Conservation (phyloP, 2,888 invertebrate species). For the Schrankia costaestrigalis region DNA sequence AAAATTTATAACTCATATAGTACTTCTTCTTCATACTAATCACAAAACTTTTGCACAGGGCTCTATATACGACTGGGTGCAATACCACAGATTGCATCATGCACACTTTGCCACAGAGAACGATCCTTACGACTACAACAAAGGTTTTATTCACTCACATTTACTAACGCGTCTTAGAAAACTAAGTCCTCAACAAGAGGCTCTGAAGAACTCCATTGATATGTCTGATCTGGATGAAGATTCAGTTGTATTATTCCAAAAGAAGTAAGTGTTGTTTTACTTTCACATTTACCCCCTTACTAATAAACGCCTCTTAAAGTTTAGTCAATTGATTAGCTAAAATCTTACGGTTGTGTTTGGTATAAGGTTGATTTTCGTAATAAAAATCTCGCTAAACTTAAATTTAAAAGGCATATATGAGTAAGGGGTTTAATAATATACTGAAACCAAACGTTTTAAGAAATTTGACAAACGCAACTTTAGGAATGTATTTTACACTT, state of each 20-base stretch:
- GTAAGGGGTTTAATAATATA: too few species aligned
- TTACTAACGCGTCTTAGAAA: constrained; percentile 85
- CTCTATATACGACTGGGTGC: constrained; percentile 91
- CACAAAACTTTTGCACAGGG: constrained; percentile 78
- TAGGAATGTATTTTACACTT: too few species aligned
- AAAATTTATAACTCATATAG: not conserved
- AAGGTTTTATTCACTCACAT: constrained; percentile 91
- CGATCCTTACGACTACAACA: constrained; percentile 89
- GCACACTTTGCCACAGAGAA: constrained; percentile 86
- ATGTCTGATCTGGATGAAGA: constrained; percentile 91
- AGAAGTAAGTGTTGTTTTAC: constrained; percentile 83
- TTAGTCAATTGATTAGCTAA: too few species aligned
- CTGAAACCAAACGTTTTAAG: too few species aligned
- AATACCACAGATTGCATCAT: constrained; percentile 91
- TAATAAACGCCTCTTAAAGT: too few species aligned
- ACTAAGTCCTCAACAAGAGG: constrained; percentile 83
- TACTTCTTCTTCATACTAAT: not conserved
- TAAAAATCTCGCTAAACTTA: too few species aligned
- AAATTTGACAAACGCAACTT: too few species aligned
- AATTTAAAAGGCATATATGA: too few species aligned
- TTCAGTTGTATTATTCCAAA: constrained; percentile 92
- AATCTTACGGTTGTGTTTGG: too few species aligned
- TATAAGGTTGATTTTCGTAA: too few species aligned
- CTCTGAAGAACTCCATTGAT: constrained; percentile 84
- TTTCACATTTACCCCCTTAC: too few species aligned